Conservation (phyloP, 2,113 vertebrate genomes). For the Hirundichthys speculiger region DNA sequence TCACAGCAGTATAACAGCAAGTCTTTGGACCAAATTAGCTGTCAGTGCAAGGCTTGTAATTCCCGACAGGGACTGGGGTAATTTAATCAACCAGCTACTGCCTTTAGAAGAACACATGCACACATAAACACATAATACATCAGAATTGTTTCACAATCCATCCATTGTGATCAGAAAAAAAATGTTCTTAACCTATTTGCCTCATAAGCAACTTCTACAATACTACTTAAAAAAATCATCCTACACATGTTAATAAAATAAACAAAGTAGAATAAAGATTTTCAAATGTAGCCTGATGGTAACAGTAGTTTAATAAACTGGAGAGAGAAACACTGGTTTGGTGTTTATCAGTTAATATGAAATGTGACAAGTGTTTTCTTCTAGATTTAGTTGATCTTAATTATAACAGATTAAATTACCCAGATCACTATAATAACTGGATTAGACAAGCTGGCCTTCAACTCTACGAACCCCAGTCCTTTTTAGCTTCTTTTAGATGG, state of each 20-base stretch:
- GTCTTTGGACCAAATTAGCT: conserved; percentile 65
- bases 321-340: too few species aligned
- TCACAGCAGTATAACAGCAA: conserved; percentile 45
- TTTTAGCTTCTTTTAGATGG: background rate
- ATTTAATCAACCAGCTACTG: conserved; percentile 63
- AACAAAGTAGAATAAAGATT: too few species aligned
- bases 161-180: background rate
- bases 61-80: conserved; percentile 60
- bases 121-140: background rate
- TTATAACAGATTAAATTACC: conserved; percentile 63
- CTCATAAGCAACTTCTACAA: too few species aligned
- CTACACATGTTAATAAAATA: too few species aligned
- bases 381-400: conserved; percentile 70
- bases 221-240: too few species aligned
- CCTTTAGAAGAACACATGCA: conserved; percentile 43
- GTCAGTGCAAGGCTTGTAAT: conserved; percentile 48
- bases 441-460: conserved; percentile 46
- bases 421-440: conserved; percentile 64
- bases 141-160: conserved; percentile 1
- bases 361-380: conserved; percentile 25
- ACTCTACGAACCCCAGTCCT: conserved; percentile 24
- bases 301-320: too few species aligned
- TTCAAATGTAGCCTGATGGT: too few species aligned
- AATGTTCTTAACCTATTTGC: background rate
- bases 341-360: conserved; percentile 10